These are phyloP conservation scores for Craseonycteris thonglongyai DNA, from an alignment of 2,113 vertebrate species.

Conservation along the genomic window DNA sequence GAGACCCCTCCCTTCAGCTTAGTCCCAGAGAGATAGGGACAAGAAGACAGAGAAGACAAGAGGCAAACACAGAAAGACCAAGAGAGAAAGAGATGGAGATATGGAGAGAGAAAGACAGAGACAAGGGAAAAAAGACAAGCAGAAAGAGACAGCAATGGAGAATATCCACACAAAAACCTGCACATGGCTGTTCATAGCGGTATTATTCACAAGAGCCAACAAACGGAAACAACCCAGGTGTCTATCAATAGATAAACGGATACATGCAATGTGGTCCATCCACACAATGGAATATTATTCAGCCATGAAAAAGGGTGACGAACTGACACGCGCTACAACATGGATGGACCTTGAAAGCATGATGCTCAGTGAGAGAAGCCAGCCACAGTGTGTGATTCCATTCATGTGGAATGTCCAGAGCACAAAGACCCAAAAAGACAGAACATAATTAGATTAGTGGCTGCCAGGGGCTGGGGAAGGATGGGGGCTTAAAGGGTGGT, in stretches of 20 bases:
- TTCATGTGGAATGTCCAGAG: neutral
- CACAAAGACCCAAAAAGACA: neutral
- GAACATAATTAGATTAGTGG: neutral
- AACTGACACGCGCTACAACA: rapidly evolving
- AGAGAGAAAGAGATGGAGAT: rapidly evolving
- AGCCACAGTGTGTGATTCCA: rapidly evolving
- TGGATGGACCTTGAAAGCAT: neutral
- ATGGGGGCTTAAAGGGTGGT: too few species aligned
- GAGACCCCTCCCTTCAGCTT: neutral
- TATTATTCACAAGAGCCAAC: neutral
- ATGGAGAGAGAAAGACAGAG: neutral
- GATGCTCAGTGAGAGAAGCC: neutral
- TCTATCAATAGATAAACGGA: rapidly evolving
- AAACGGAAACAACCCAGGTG: neutral
- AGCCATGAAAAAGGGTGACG: neutral
- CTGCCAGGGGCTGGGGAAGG: neutral
- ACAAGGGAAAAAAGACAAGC: neutral
- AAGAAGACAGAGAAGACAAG: neutral
- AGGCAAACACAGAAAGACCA: neutral
- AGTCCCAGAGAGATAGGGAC: neutral
- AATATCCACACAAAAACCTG: neutral
- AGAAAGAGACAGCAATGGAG: neutral
- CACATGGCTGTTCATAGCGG: neutral
- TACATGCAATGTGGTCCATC: too few species aligned
- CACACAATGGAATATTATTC: neutral